Conservation (phyloP, 1,140 invertebrate species). For the Sitophilus oryzae region DNA sequence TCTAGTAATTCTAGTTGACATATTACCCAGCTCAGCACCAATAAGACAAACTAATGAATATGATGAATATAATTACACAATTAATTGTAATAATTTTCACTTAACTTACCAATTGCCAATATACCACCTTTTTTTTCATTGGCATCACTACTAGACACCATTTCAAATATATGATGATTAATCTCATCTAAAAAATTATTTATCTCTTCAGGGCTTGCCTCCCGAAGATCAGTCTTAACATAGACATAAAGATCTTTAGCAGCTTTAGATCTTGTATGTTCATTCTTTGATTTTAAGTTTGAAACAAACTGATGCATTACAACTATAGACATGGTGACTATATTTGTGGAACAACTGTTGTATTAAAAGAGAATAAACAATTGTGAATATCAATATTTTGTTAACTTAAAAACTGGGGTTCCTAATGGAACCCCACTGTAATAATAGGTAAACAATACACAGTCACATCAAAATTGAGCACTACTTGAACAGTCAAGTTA, state of each 20-base stretch:
- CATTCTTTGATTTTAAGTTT: slow-evolving; percentile 82
- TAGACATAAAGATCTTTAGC: slow-evolving; percentile 84
- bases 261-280: slow-evolving; percentile 76
- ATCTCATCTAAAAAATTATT: slow-evolving; percentile 90
- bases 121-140: slow-evolving; percentile 95
- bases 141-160: slow-evolving; percentile 87
- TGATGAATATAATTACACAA: not conserved
- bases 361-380: no score
- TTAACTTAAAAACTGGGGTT: no score
- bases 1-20: slow-evolving; percentile 79
- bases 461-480: no score
- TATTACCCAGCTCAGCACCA: slow-evolving; percentile 87
- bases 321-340: slow-evolving; percentile 52
- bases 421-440: no score
- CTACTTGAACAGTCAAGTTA: no score
- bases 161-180: slow-evolving; percentile 92
- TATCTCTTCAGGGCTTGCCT: slow-evolving; percentile 87
- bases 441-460: no score
- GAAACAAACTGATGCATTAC: slow-evolving; percentile 74
- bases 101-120: slow-evolving; percentile 76
- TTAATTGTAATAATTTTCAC: not conserved
- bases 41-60: slow-evolving; percentile 73
- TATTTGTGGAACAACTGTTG: no score
- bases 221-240: slow-evolving; percentile 86
- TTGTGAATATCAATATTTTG: no score